Evolutionary conservation across 2,113 vertebrate genomes (phyloP), one percentile per base, ranked within the genome.

Genomic region (Peucedramus taeniatus): DNA sequence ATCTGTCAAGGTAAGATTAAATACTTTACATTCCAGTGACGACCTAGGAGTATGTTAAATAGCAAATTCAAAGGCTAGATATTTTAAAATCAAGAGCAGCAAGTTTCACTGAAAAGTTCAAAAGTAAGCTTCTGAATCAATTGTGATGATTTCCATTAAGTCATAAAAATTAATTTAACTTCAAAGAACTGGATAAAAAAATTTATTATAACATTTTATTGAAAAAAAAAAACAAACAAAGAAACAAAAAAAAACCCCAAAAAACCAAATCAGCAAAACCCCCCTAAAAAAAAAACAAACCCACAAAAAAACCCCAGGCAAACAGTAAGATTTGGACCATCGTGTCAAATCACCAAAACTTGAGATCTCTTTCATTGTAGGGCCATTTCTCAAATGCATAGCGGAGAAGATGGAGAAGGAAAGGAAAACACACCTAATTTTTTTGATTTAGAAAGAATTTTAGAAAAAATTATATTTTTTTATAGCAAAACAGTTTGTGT

Each of bases 271-370:
- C 13, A 16, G 23, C 2, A 72, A 44, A 70, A 21, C 9, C 15
- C 7, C n/a, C 13, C 4, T 3, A 42, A 44, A n/a, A 16, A 33
- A 23, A 7, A 42, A 42, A 8, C 15, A 7, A 17, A 11, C 28
- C 13, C 21, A 17, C 18, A 13, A 35, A 61, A 50, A 24, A 2
- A 0, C 5, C 6, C 15, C 19, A 57, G 18, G 42, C 3, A 27
- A 74, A 45, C 75, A 11, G 19, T 2, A 69, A 15, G 42, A 39
- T 54, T 65, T 82, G 9, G 13, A 70, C 66, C 4, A 21, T 30
- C 4, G 4, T 42, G 6, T 71, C 17, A 54, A 10, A 53, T 83
- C 57, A 64, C 13, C 12, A 27, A 27, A 71, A 50, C 13, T 15
- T 57, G 37, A 40, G 37, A 49, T 5, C 13, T 71, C 9, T 57